phyloP scores from a whole-genome alignment of 2,113 vertebrate genomes.

The Alligator sinensis region DNA sequence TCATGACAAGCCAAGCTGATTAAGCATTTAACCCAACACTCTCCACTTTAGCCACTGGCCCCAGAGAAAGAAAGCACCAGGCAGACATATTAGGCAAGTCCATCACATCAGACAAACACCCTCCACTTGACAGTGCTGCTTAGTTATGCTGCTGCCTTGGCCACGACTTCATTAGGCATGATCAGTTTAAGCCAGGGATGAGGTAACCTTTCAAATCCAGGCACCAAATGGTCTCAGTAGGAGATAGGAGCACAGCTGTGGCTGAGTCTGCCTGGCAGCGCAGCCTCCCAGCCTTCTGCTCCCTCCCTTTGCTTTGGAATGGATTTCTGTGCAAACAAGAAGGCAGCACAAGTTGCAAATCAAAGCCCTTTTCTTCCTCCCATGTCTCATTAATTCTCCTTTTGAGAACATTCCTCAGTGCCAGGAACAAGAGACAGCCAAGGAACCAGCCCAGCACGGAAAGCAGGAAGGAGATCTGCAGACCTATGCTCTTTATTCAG shows the following conservation, averaged over 20 bases:
- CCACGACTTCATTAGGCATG: accelerated
- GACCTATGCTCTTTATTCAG: neutral
- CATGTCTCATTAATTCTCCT: neutral
- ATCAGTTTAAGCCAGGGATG: neutral
- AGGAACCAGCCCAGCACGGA: neutral
- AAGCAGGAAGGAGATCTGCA: neutral
- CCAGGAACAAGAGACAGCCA: neutral
- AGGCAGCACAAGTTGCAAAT: neutral
- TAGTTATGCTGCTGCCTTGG: neutral
- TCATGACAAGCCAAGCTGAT: neutral
- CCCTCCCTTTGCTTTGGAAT: neutral
- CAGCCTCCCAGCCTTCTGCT: neutral
- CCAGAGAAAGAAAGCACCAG: neutral
- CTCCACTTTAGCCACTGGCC: neutral
- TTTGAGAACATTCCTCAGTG: neutral
- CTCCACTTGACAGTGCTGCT: neutral
- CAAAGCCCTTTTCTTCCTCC: neutral
- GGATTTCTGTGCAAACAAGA: neutral
- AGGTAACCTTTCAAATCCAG: neutral
- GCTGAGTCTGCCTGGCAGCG: neutral
- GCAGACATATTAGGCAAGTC: neutral
- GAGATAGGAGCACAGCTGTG: neutral
- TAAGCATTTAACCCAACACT: neutral
- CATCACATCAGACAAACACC: neutral
- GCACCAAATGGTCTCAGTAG: neutral